Percentiles rank a stretch among this genome's conserved stretches.
Conservation (phyloP, 2,113 vertebrate species). For the Agelaius phoeniceus region DNA sequence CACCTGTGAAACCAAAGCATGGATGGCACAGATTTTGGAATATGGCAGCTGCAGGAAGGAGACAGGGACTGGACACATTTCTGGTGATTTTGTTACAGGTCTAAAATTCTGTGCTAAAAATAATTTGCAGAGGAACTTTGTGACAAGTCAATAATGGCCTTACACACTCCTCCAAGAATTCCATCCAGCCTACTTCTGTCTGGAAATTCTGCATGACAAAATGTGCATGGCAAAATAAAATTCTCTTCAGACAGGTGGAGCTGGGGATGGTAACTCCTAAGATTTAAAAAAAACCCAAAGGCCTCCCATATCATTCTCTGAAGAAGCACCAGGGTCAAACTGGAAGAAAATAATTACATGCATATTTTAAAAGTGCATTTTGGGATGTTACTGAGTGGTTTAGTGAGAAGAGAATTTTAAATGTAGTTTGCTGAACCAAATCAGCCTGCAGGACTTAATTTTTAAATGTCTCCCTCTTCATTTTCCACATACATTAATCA, state of each 20-base stretch:
- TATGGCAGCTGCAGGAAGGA: background rate
- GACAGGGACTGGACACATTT: background rate
- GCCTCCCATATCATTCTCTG: background rate
- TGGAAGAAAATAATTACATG: background rate
- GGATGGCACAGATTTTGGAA: background rate
- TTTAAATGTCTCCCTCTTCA: background rate
- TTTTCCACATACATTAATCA: background rate
- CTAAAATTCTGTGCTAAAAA: constrained; percentile 16
- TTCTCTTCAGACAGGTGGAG: background rate
- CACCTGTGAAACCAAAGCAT: background rate
- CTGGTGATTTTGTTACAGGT: background rate
- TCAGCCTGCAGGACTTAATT: background rate
- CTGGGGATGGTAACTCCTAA: background rate
- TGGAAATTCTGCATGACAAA: background rate
- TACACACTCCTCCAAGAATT: background rate
- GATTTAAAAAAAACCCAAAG: background rate
- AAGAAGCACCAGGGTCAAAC: background rate
- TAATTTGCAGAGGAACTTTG: background rate
- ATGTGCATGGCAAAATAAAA: background rate
- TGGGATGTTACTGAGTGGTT: background rate
- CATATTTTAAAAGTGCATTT: background rate
- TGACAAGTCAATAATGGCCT: constrained; percentile 7
- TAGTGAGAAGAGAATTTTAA: background rate
- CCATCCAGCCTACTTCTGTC: background rate
- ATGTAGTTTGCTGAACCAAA: background rate